phyloP scores from a whole-genome alignment of 2,797 vertebrate genomes.

The Discoglossus pictus region DNA sequence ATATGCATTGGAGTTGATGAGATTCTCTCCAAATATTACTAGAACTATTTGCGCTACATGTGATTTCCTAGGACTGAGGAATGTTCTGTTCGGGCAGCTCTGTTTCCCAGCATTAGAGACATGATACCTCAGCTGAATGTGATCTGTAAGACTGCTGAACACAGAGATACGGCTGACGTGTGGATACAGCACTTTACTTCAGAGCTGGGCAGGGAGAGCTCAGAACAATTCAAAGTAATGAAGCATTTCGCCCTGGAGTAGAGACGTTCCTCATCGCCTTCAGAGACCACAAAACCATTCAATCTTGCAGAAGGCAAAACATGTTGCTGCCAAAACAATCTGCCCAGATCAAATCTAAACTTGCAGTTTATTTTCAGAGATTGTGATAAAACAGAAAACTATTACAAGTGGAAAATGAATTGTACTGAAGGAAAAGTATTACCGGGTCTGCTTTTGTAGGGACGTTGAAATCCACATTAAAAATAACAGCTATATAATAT shows the following conservation, averaged over 20 bases:
- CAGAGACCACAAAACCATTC: conserved; percentile 11
- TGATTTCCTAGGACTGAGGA: conserved; percentile 5
- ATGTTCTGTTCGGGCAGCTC: neutral
- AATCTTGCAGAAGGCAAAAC: conserved; percentile 12
- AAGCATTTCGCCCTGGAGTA: conserved; percentile 24
- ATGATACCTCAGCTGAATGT: conserved; percentile 20
- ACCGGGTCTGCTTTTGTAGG: no score
- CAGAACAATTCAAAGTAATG: conserved; percentile 35
- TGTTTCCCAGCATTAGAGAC: conserved; percentile 17
- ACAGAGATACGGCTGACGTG: conserved; percentile 11
- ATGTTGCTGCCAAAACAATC: conserved; percentile 1
- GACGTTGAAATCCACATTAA: no score
- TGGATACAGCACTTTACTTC: conserved; percentile 24
- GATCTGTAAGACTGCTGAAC: conserved; percentile 13
- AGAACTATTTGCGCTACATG: no score
- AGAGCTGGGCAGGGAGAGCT: neutral
- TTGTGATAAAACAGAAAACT: no score
- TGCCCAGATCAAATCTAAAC: conserved; percentile 1
- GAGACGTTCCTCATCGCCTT: conserved; percentile 2
- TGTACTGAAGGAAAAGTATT: no score
- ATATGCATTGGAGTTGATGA: no score
- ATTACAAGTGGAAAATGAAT: no score
- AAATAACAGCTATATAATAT: no score
- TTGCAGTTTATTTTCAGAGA: neutral
- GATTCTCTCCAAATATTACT: no score